These are phyloP conservation scores for Eristalis intricaria DNA, from an alignment of 2,888 invertebrate genomes.

Conservation along the genomic window DNA sequence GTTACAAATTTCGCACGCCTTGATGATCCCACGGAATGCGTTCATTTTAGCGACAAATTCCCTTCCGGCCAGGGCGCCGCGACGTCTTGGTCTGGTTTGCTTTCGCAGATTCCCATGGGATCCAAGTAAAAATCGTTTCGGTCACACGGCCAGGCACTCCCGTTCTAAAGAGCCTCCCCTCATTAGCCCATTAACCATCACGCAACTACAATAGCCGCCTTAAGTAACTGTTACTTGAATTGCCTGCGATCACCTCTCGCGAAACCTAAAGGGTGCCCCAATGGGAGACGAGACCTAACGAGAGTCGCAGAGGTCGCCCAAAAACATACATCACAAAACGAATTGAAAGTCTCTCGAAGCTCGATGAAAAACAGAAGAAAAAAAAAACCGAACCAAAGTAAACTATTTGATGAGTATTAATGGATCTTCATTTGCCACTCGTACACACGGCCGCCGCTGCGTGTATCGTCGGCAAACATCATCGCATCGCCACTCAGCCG, in stretches of 20 bases:
- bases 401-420: conserved; percentile 51
- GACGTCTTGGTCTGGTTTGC: too few species aligned
- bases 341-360: neutral
- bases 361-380: neutral
- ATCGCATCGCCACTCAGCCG: conserved; percentile 18
- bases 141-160: neutral
- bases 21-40: neutral
- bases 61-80: neutral
- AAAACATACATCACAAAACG: neutral
- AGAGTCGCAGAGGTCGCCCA: neutral
- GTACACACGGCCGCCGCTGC: conserved; percentile 1
- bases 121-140: neutral
- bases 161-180: neutral
- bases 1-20: neutral
- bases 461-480: conserved; percentile 5
- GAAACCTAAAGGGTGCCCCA: neutral
- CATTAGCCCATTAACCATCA: neutral
- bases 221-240: neutral
- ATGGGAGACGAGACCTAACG: too few species aligned
- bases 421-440: conserved; percentile 42
- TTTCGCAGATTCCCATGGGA: neutral
- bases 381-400: conserved; percentile 2
- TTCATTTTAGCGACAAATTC: neutral
- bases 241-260: neutral
- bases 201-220: neutral